These are phyloP conservation scores for Nasonovia ribisnigri DNA, from an alignment of 2,888 invertebrate species.

Conservation along the genomic window DNA sequence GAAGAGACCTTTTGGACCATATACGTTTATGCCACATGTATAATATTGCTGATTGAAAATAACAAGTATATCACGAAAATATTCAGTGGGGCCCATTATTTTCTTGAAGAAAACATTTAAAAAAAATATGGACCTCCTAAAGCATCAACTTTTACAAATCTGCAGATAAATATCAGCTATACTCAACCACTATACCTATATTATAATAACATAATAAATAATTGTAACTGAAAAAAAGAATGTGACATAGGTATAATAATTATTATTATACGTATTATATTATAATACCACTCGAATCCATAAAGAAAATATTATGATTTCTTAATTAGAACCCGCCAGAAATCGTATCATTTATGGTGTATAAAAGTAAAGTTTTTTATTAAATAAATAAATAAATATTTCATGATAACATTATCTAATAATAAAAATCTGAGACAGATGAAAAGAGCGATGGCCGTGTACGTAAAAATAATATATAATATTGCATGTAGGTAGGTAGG, in stretches of 20 bases:
- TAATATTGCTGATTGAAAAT: too few relatives aligned
- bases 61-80: too few relatives aligned
- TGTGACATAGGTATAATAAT: background rate
- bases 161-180: too few relatives aligned
- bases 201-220: too few relatives aligned
- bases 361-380: background rate
- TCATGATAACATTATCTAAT: background rate
- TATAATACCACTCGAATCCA: background rate
- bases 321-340: background rate
- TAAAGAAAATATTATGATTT: background rate
- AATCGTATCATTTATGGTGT: background rate
- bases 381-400: background rate
- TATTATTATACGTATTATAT: background rate
- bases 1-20: background rate
- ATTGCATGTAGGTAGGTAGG: background rate
- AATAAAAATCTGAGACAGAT: background rate
- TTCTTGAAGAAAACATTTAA: too few relatives aligned
- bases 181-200: too few relatives aligned
- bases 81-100: too few relatives aligned
- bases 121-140: too few relatives aligned
- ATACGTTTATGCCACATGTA: background rate
- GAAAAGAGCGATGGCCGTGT: background rate
- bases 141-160: too few relatives aligned
- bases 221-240: background rate
- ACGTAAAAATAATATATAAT: background rate